Evolutionary conservation across 2,888 invertebrate species (phyloP).

Genomic region (Isoperla grammatica): DNA sequence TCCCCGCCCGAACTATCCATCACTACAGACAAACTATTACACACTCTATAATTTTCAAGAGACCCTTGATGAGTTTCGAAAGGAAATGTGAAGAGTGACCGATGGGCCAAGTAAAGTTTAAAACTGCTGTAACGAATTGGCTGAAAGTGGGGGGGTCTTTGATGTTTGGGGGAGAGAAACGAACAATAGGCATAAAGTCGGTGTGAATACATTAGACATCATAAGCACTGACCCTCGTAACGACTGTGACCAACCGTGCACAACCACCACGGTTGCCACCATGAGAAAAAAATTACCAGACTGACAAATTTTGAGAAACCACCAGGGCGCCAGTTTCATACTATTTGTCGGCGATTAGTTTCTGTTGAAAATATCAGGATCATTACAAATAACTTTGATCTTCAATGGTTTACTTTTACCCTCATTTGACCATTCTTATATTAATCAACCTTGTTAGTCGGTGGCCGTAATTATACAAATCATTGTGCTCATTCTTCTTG

Average conservation of each 20-base stretch:
- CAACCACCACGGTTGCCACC: background rate
- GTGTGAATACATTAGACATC: conserved; percentile 3
- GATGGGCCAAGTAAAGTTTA: background rate
- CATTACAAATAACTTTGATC: too few species aligned
- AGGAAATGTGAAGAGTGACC: background rate
- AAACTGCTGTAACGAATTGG: conserved; percentile 1
- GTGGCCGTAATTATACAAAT: too few species aligned
- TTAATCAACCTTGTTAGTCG: too few species aligned
- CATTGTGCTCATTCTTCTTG: too few species aligned
- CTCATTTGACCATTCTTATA: too few species aligned
- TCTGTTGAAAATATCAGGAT: too few species aligned
- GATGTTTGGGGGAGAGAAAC: background rate
- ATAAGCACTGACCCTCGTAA: conserved; percentile 2
- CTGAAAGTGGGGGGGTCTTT: background rate
- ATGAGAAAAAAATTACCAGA: background rate
- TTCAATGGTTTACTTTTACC: too few species aligned
- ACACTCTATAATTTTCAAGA: conserved; percentile 13
- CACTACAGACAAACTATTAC: conserved; percentile 15
- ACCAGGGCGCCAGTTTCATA: too few species aligned
- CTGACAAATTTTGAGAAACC: conserved; percentile 10
- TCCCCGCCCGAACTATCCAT: background rate
- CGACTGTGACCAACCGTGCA: background rate
- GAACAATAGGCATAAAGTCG: background rate
- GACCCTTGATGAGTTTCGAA: conserved; percentile 7
- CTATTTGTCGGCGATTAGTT: too few species aligned